phyloP scores from a whole-genome alignment of 2,797 vertebrate species.

The Chanos chanos region DNA sequence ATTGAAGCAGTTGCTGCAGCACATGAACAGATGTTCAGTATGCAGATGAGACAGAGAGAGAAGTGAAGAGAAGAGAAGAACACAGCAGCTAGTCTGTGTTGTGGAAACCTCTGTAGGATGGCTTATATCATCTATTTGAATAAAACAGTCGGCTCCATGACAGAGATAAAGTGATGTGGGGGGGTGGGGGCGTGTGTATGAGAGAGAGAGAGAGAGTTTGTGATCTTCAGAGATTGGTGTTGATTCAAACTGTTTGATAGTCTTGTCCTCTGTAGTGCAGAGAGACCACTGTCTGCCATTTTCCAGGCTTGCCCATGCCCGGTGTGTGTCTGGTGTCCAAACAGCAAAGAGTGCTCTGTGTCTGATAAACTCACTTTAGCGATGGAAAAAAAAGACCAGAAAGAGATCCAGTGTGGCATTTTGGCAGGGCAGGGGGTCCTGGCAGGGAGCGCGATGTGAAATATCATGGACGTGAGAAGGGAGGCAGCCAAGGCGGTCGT shows the following conservation, averaged over 20 bases:
- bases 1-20: conserved; percentile 36
- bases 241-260: too few relatives aligned
- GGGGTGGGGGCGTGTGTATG: background rate
- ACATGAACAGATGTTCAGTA: conserved; percentile 41
- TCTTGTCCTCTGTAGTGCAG: background rate
- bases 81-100: conserved; percentile 30
- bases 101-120: conserved; percentile 29
- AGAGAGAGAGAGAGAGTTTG: too few relatives aligned
- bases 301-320: too few relatives aligned
- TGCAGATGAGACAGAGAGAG: conserved; percentile 41
- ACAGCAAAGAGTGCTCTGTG: background rate
- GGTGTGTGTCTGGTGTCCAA: conserved; percentile 13
- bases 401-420: conserved; percentile 14
- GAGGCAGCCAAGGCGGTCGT: conserved; percentile 17
- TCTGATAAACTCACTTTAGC: conserved; percentile 19
- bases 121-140: conserved; percentile 21
- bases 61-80: conserved; percentile 26
- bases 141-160: conserved; percentile 1
- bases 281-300: background rate
- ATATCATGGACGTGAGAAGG: conserved; percentile 15
- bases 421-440: conserved; percentile 21
- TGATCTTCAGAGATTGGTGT: too few relatives aligned
- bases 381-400: conserved; percentile 13
- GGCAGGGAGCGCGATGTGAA: conserved; percentile 12
- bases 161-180: background rate